Conservation (phyloP, 2,113 vertebrate genomes). For the Pterocles burchelli region DNA sequence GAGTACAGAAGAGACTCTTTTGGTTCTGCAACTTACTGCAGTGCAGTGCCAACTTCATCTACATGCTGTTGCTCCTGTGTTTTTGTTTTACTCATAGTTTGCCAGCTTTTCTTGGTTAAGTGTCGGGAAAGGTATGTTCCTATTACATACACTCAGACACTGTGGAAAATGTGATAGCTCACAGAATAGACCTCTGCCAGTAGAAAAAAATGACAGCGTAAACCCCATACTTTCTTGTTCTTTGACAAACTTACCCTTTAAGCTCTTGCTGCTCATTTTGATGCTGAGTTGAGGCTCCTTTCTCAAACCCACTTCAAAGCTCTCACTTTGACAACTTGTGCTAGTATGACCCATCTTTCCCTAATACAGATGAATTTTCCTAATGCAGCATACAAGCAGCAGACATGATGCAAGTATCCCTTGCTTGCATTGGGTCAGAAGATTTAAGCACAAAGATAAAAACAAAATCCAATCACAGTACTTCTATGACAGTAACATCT, state of each 20-base stretch:
- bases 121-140: not conserved
- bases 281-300: not conserved
- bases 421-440: accelerated
- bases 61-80: not conserved
- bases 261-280: not conserved
- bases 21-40: not conserved
- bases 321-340: not conserved
- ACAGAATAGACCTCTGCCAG: not conserved
- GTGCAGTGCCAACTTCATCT: not conserved
- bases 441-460: not conserved
- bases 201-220: not conserved
- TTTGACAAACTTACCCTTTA: not conserved
- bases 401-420: not conserved
- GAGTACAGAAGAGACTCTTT: not conserved
- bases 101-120: not conserved
- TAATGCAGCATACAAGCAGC: not conserved
- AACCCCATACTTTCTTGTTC: not conserved
- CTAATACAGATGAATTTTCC: not conserved
- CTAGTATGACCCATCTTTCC: not conserved
- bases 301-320: not conserved
- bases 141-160: not conserved
- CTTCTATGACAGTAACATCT: not conserved
- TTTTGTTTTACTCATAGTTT: not conserved
- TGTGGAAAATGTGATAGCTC: not conserved
- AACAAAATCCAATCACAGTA: not conserved